Evolutionary conservation across 2,113 vertebrate species (phyloP), one percentile per base, ranked within the genome.

Genomic region (Beaufortia kweichowensis): DNA sequence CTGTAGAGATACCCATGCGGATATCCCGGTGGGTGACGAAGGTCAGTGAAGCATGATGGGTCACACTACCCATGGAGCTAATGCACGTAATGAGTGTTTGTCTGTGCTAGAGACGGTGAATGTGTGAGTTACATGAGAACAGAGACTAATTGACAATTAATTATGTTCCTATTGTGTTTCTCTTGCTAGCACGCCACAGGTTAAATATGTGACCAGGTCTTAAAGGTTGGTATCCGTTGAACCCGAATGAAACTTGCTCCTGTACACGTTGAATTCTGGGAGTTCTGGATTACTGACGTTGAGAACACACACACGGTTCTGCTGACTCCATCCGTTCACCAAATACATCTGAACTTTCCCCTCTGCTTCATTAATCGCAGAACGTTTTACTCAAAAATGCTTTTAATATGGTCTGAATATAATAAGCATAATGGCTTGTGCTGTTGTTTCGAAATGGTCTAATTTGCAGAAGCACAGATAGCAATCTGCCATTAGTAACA

Each of bases 11-110:
- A 23, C 78, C 64, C 79, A 46, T 76, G 57, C 11, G 33, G 23
- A 33, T 61, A 11, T 74, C 71, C 57, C 71, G 31, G 39, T 48
- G 29, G 65, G 55, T 10, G 59, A 70, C 21, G 24, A 50, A 80
- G 48, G 26, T 62, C 33, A 57, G 48, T 65, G 74, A 77, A 41
- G 74, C 66, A 24, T 76, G 65, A 76, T 70, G 79, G 72, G 79
- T 61, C 68, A 64, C 62, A 76, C 50, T 57, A 43, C 66, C 61
- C 65, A 70, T 55, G 39, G 65, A 64, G 66, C 28, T 65, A 71
- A 65, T 39, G 35, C 31, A 43, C 39, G 11, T 77, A 69, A 77
- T 79, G 77, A 69, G 26, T 69, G 63, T 69, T 43, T 60, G 63
- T 33, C 26, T 75, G 24, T 39, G 35, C 19, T 19, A 53, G 17